Percentiles rank a stretch among this genome's conserved stretches.
Conservation (phyloP, 1,140 invertebrate species). For the Drosophila simulans region DNA sequence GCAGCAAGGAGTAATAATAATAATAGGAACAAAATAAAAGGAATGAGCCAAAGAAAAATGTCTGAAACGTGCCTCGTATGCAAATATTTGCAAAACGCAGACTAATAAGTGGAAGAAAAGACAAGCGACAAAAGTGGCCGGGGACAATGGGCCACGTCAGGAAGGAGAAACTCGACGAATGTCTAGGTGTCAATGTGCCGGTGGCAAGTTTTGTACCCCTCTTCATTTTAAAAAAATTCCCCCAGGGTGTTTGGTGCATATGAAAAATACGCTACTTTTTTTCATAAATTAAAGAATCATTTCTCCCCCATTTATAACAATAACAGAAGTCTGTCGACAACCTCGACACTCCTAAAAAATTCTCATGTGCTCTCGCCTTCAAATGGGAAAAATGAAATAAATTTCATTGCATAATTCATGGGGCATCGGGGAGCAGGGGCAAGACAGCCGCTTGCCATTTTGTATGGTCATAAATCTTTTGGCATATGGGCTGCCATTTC, state of each 20-base stretch:
- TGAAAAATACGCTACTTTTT: slow-evolving; percentile 3
- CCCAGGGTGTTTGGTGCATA: slow-evolving; percentile 6
- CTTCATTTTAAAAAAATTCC: background rate
- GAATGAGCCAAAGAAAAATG: slow-evolving; percentile 69
- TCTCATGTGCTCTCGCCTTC: slow-evolving; percentile 38
- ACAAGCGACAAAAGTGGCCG: slow-evolving; percentile 22
- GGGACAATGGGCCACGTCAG: slow-evolving; percentile 19
- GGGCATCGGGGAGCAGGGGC: slow-evolving; percentile 13
- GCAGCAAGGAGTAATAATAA: slow-evolving; percentile 48
- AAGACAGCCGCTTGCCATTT: slow-evolving; percentile 54
- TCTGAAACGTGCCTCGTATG: slow-evolving; percentile 78
- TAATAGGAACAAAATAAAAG: slow-evolving; percentile 69
- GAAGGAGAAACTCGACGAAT: background rate
- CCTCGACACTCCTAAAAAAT: slow-evolving; percentile 42
- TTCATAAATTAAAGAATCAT: slow-evolving; percentile 64
- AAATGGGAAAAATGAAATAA: slow-evolving; percentile 68
- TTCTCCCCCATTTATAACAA: slow-evolving; percentile 65
- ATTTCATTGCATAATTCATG: slow-evolving; percentile 82
- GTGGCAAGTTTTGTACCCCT: background rate
- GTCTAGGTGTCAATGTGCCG: slow-evolving; percentile 24
- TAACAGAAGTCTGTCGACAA: slow-evolving; percentile 45
- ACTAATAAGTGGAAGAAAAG: slow-evolving; percentile 74
- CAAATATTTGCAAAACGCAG: slow-evolving; percentile 78
- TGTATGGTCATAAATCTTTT: slow-evolving; percentile 75
- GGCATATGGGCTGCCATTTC: slow-evolving; percentile 70